Evolutionary conservation across 92 coral and sea anemone species (phyloP), one percentile per base, ranked within the genome.

Genomic region (Chrysogorgia sp.): DNA sequence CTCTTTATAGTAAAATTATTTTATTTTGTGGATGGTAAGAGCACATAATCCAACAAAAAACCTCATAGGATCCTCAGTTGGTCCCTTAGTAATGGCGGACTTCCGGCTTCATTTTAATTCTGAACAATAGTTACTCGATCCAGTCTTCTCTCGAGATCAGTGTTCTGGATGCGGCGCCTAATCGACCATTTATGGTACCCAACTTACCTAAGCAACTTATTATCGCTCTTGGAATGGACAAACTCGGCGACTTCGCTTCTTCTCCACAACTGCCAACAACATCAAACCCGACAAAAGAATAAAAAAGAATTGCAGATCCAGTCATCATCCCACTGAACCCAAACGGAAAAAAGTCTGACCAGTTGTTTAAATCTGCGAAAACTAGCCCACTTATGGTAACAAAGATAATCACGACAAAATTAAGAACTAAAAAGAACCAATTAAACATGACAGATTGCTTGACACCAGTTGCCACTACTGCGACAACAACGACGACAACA

Each of bases 281-380:
- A 65, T 94, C 98, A 61, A 94, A 94, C 10, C 98, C 98, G 77
- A 94, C 97, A 52, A 94, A 94, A 3, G 94, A 92, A 71, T 89
- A 94, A 82, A 94, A 94, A 40, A 96, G 89, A 0, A 92, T 91
- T 0, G 98, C 98, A 0, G 98, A 92, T 4, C 97, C 98, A 15
- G 97, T 82, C 55, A 94, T 61, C 10, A 89, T 82, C 13, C 98
- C 98, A 52, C 92, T 83, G 40, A 88, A 68, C 0, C 98, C 97
- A 48, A 76, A 94, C 59, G 98, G 98, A 15, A 79, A 23, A 81
- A 94, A 94, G 63, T 91, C 85, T 7, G 75, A 59, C 98, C 98
- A 94, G 62, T 94, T 94, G 41, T 77, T 74, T 29, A 79, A 64
- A 58, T 89, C 85, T 10, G 97, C 97, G 67, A 86, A 86, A 84